These are phyloP conservation scores for Trichomycterus rosablanca DNA, from an alignment of 2,113 vertebrate species.

Conservation along the genomic window DNA sequence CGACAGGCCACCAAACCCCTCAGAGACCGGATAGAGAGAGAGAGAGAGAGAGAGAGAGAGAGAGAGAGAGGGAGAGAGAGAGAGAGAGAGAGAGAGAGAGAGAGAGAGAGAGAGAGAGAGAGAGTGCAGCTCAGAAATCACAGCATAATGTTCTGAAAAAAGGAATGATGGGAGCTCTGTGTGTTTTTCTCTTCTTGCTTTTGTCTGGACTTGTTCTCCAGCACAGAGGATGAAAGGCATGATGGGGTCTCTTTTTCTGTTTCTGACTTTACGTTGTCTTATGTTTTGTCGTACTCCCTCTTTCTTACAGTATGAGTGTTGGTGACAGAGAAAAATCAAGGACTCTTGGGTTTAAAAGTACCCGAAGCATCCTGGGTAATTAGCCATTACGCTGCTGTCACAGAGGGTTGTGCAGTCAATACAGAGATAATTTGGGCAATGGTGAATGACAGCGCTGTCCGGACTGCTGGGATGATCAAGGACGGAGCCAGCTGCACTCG, in stretches of 20 bases:
- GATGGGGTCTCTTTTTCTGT: slow-evolving; percentile 13
- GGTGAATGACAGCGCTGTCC: slow-evolving; percentile 99
- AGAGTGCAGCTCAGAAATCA: slow-evolving; percentile 50
- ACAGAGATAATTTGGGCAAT: slow-evolving; percentile 99
- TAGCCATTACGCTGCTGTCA: slow-evolving; percentile 99
- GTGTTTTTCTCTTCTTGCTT: slow-evolving; percentile 10
- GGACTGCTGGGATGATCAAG: slow-evolving; percentile 99
- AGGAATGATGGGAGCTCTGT: slow-evolving; percentile 31
- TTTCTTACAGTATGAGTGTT: slow-evolving; percentile 32
- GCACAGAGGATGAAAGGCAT: slow-evolving; percentile 15
- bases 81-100: slow-evolving; percentile 24
- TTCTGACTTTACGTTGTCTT: background rate
- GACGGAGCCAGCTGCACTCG: slow-evolving; percentile 99
- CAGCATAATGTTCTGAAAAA: slow-evolving; percentile 50
- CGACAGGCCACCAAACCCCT: slow-evolving; percentile 43
- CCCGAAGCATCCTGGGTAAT: slow-evolving; percentile 99
- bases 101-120: slow-evolving; percentile 18
- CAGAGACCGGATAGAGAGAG: slow-evolving; percentile 36
- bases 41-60: slow-evolving; percentile 26
- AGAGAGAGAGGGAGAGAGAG: slow-evolving; percentile 27
- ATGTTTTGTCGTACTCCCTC: slow-evolving; percentile 19
- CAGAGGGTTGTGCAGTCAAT: slow-evolving; percentile 98
- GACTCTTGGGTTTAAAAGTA: slow-evolving; percentile 82
- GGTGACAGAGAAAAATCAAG: slow-evolving; percentile 59
- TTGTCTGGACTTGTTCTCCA: slow-evolving; percentile 13